These are phyloP conservation scores for Galaxea fascicularis DNA, from an alignment of 92 coral and sea anemone genomes.

Conservation along the genomic window DNA sequence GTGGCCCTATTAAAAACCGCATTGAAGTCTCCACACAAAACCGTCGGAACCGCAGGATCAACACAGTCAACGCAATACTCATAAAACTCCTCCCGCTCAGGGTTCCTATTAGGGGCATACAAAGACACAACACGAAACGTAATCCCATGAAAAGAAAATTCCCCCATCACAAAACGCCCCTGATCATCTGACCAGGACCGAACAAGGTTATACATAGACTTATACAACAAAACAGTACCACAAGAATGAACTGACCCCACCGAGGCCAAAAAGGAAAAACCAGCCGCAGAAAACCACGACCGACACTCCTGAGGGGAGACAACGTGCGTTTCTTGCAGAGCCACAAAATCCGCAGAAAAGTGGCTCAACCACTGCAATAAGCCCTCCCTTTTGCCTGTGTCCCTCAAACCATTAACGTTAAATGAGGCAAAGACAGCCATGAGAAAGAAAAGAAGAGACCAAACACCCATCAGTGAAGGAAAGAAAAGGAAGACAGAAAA, in stretches of 20 bases:
- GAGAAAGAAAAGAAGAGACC: not conserved
- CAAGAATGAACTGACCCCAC: too few relatives aligned
- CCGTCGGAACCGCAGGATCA: not conserved
- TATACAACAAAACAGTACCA: too few relatives aligned
- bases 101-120: too few relatives aligned
- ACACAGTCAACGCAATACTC: fast-evolving
- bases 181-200: not conserved
- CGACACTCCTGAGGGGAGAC: too few relatives aligned
- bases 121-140: not conserved
- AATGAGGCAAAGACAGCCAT: not conserved
- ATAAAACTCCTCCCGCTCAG: not conserved
- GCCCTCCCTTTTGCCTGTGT: not conserved
- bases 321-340: too few relatives aligned
- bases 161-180: not conserved
- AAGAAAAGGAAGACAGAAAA: too few relatives aligned
- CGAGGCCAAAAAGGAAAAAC: too few relatives aligned
- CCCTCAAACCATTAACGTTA: conserved; percentile 16
- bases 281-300: too few relatives aligned
- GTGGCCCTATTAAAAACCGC: too few relatives aligned
- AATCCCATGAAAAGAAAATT: not conserved
- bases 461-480: too few relatives aligned
- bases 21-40: too few relatives aligned
- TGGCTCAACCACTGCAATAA: conserved; percentile 1
- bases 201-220: not conserved
- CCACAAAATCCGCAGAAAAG: not conserved